Percentiles rank a stretch among this genome's conserved stretches.
Conservation (phyloP, 2,113 vertebrate species). For the Progne subis region DNA sequence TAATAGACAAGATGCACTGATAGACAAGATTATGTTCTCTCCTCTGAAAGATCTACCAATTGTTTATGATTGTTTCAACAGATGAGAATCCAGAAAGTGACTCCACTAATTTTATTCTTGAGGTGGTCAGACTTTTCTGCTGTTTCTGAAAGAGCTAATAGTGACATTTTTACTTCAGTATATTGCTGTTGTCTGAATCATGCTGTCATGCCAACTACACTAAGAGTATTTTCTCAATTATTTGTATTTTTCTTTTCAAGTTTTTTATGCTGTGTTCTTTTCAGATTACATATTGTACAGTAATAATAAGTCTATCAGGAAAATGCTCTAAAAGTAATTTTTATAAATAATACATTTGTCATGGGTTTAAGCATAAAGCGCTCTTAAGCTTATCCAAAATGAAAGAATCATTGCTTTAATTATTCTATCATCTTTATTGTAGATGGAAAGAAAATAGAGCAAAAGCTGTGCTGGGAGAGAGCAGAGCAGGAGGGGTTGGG, state of each 20-base stretch:
- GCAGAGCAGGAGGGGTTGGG: neutral
- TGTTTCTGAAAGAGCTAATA: neutral
- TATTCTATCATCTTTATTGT: neutral
- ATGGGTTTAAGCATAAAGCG: neutral
- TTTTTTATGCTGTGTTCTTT: neutral
- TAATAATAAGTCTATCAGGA: neutral
- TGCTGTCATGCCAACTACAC: neutral
- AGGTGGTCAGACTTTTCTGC: neutral
- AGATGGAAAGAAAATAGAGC: neutral
- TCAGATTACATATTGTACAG: neutral
- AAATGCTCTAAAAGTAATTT: neutral
- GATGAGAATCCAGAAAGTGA: neutral
- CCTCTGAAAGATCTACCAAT: neutral
- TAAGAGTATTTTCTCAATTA: neutral
- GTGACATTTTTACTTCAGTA: neutral
- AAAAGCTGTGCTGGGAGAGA: neutral
- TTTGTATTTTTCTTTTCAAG: neutral
- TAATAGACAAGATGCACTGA: neutral
- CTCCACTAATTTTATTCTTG: neutral
- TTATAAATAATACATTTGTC: neutral
- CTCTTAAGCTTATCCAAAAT: constrained; percentile 9
- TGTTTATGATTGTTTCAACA: neutral
- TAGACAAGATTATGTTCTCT: neutral
- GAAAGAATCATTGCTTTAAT: neutral
- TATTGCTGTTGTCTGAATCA: neutral